Conservation (phyloP, 1,140 invertebrate species). For the Contarinia nasturtii region DNA sequence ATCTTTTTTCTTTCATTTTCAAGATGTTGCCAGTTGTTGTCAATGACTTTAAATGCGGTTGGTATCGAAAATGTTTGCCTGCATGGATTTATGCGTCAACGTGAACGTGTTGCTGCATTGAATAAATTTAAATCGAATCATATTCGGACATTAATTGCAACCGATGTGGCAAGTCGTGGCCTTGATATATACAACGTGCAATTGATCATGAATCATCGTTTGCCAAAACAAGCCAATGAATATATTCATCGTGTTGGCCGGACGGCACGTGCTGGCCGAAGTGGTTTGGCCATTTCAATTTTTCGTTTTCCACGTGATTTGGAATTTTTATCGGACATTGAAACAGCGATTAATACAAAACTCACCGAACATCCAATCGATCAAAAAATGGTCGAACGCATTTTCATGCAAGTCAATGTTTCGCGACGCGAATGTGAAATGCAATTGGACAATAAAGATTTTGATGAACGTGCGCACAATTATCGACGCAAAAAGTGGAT, state of each 20-base stretch:
- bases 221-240: constrained; percentile 76
- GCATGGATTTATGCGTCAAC: constrained; percentile 70
- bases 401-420: constrained; percentile 80
- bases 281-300: constrained; percentile 72
- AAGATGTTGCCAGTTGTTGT: constrained; percentile 66
- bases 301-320: constrained; percentile 79
- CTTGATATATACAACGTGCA: constrained; percentile 77
- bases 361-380: constrained; percentile 37
- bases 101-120: constrained; percentile 55
- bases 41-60: constrained; percentile 68
- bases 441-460: constrained; percentile 75
- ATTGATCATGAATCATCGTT: constrained; percentile 84
- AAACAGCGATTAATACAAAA: constrained; percentile 66
- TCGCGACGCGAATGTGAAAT: constrained; percentile 82
- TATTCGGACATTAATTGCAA: constrained; percentile 78
- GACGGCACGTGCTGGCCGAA: constrained; percentile 80
- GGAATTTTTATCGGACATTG: constrained; percentile 67
- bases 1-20: too few species aligned
- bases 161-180: constrained; percentile 90
- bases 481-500: constrained; percentile 79
- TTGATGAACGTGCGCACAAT: constrained; percentile 71
- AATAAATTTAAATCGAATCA: constrained; percentile 72
- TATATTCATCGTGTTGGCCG: constrained; percentile 92
- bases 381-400: constrained; percentile 28
- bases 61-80: constrained; percentile 74